Base-by-base conservation (phyloP, 2,113 vertebrate genomes). In the Colossoma macropomum region DNA sequence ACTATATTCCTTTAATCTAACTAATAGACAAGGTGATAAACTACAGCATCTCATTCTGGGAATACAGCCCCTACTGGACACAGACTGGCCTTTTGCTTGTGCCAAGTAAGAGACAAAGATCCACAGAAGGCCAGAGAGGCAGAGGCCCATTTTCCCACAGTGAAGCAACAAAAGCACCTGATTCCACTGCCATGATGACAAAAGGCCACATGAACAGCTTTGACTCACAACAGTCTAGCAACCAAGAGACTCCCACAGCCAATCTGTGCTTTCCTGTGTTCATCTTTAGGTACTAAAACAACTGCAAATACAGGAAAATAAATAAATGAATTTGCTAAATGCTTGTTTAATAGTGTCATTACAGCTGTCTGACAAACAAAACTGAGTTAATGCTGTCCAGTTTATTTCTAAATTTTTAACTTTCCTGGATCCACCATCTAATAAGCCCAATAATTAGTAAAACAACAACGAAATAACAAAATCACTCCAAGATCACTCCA, bases 131-230 rank as follows among this genome's bases (percentile, higher is more conserved):
- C 23, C 38, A 38, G 60, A 19, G 25, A 60, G 30, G 38, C 21
- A 11, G 19, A 68, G 77, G 77, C 7, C n/a, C 41, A 66, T 27
- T 48, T 69, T 68, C 63, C 77, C 63, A 69, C 77, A 66, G 41
- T 72, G 41, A 52, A 25, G 71, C 59, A 75, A 77, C 63, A 69
- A 77, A 50, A 79, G 28, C 66, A 77, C 50, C 81, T 77, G 66
- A 45, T 11, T 19, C 48, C 7, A 65, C 77, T 52, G 56, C 41
- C 69, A 48, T 56, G 59, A 38, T 17, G n/a, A 82, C 10, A 41
- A 45, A 6, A 75, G 28, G 45, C 50, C 66, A 77, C 65, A 59
- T 63, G 79, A 81, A 45, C 79, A 48, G 27, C 45, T 23, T 17
- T 82, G 80, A 60, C 41, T 32, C 59, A 66, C 13, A 56, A 59